Evolutionary conservation across 1,140 invertebrate species (phyloP), one percentile per base, ranked within the genome.

Genomic region (Muscidifurax raptorellus): DNA sequence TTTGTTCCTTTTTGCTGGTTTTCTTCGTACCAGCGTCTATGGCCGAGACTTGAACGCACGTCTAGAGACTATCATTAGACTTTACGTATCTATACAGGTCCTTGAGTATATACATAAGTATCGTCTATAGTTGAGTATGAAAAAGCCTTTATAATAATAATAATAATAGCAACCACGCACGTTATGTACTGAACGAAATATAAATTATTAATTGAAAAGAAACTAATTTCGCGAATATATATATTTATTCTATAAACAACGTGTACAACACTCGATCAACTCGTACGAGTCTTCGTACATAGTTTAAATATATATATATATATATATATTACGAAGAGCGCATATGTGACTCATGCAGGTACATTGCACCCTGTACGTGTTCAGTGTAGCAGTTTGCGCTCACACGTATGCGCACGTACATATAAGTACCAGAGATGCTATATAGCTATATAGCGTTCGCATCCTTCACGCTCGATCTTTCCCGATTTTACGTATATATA

Each of bases 341-440:
- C 81, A 72, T 87, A 85, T 87, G 88, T 90, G 88, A 91, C 90
- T 90, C 89, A 90, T 90, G 9, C 89, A 90, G 89, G 91, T 92
- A 89, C 91, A 86, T 91, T 92, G 91, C 91, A 91, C 91, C 88
- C 89, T 86, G 83, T 88, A 87, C 89, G 88, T 90, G 89, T 91
- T 89, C 89, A 88, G 69, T 36, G 10, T 22, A 25, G 78, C 4
- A 59, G 52, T 59, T 52, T n/a, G 67, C 9, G 12, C 40, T 2
- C 28, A 36, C 30, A 30, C 27, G 90, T n/a, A 59, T n/a, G n/a
- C 22, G 7, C 89, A 87, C 86, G 76, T 67, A 80, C 86, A 83
- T 75, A 87, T 0, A 25, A 15, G 5, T 25, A 30, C 64, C 59
- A 64, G 28, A 28, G 27, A 30, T 27, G 67, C 10, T 30, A 64